These are phyloP conservation scores for Hippopotamus amphibius DNA, from an alignment of 2,113 vertebrate genomes.

Conservation along the genomic window DNA sequence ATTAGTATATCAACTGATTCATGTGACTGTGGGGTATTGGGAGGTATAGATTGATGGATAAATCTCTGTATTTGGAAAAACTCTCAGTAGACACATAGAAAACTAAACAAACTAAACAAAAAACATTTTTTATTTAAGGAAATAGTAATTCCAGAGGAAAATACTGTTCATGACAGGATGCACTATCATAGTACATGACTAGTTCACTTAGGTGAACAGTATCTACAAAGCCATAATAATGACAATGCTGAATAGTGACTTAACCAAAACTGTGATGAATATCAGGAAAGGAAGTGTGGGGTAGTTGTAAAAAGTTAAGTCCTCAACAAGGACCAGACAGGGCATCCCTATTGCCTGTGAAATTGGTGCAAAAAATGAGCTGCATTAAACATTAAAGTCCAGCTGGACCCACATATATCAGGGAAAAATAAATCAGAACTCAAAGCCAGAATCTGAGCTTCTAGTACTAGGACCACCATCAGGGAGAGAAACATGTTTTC, in stretches of 20 bases:
- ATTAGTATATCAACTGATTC: too few relatives aligned
- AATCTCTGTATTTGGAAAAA: not conserved
- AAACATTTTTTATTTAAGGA: not conserved
- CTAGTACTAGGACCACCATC: not conserved
- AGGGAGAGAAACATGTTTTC: not conserved
- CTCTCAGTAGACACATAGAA: not conserved
- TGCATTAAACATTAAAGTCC: not conserved
- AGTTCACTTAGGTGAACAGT: not conserved
- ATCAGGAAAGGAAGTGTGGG: not conserved
- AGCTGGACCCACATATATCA: not conserved
- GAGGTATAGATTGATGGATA: not conserved
- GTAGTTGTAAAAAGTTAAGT: not conserved
- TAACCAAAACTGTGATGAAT: not conserved
- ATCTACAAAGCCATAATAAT: not conserved
- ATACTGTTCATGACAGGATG: not conserved
- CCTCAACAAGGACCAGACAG: not conserved
- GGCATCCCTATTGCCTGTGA: too few relatives aligned
- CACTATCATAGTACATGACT: not conserved
- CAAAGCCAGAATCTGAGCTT: not conserved
- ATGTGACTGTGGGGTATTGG: not conserved
- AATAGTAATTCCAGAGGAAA: not conserved
- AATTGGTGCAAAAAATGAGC: not conserved
- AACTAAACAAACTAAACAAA: not conserved
- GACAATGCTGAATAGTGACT: not conserved
- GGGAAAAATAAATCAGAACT: not conserved